Conservation (phyloP, 2,888 invertebrate genomes). For the Eilema griseolum region DNA sequence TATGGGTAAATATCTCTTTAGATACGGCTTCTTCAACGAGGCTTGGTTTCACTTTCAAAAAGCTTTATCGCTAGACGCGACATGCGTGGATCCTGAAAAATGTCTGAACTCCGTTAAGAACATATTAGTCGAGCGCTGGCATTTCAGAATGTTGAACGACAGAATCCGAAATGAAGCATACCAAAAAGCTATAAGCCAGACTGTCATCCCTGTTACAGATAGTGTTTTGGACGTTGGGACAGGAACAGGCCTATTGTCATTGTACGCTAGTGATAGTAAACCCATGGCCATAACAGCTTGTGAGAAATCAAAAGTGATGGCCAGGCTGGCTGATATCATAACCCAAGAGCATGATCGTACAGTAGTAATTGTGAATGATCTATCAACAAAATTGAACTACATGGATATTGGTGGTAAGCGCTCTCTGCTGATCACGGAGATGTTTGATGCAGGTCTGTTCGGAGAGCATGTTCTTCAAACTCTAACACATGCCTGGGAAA, state of each 20-base stretch:
- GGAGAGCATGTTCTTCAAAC: constrained; percentile 91
- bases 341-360: constrained; percentile 83
- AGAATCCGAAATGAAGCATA: constrained; percentile 89
- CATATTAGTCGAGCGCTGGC: constrained; percentile 92
- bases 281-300: constrained; percentile 88
- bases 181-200: constrained; percentile 87
- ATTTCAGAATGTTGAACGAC: constrained; percentile 94
- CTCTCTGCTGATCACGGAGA: constrained; percentile 91
- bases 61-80: constrained; percentile 80
- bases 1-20: constrained; percentile 77
- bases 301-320: constrained; percentile 89
- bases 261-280: constrained; percentile 88
- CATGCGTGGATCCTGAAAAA: constrained; percentile 87
- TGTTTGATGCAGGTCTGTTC: constrained; percentile 93
- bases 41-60: constrained; percentile 87
- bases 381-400: constrained; percentile 87
- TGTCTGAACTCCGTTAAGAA: constrained; percentile 90
- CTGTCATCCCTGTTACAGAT: constrained; percentile 76
- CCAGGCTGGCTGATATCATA: constrained; percentile 82
- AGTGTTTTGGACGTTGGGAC: constrained; percentile 92
- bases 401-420: constrained; percentile 85
- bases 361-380: constrained; percentile 85
- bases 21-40: constrained; percentile 85
- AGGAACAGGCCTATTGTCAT: constrained; percentile 91
- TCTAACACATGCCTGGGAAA: constrained; percentile 89